Base-by-base conservation (phyloP, 2,113 vertebrate genomes). In the Poeciliopsis retropinna region DNA sequence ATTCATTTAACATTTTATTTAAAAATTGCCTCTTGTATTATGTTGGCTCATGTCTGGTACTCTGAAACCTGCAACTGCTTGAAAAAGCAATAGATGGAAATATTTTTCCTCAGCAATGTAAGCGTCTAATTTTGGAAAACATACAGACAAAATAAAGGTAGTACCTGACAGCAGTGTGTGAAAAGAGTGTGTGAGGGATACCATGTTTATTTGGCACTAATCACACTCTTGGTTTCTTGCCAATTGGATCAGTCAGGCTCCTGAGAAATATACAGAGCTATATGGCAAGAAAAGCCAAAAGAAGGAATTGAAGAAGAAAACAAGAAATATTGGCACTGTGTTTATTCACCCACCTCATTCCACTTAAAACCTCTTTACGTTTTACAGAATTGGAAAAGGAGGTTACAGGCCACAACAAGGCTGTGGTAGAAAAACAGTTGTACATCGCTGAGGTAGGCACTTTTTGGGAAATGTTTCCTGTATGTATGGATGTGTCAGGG, bases 171-270 rank as follows among this genome's bases (percentile, higher is more conserved):
- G 73, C 27, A 65, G 62, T 66, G 62, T 54, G 41, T 71, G 67
- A 69, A 63, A 74, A 30, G 72, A 60, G 69, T 62, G 67, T 68
- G 74, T 76, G 71, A 63, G 62, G 27, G 69, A 76, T 80, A 44
- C 47, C 72, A 76, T 91, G 73, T 88, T 88, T 78, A 87, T 88
- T 79, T 67, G 73, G 14, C 64, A 79, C 51, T 60, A 76, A 78
- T 82, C 71, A 64, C 78, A 68, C 60, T 62, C 70, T 54, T 80
- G 87, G 73, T 62, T 14, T 19, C 27, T 22, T 15, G 85, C 89
- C 90, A 92, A 91, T 79, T 92, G 86, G 87, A 87, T 92, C 88
- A 85, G 76, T 73, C 76, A 67, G 27, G 31, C 30, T 57, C 72
- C 47, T 86, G 73, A 75, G 75, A 71, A 82, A 81, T 70, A 71